A percentile compares a stretch with the other conserved stretches of the same genome.
Conservation (phyloP, 2,113 vertebrate genomes). For the Alces alces region DNA sequence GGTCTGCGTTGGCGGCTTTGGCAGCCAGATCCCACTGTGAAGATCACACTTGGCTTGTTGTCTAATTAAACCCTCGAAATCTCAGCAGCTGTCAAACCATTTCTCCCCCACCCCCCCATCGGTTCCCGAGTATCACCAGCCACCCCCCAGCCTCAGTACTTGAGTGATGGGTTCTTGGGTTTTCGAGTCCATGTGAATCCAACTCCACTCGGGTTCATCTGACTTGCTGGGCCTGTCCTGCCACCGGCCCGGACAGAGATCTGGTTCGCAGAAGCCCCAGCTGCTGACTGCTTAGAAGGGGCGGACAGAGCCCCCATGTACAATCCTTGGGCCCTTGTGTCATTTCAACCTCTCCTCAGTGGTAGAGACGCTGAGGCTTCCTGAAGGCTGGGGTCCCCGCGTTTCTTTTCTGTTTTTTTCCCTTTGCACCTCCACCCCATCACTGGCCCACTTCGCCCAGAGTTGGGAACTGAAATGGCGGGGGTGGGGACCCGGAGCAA, state of each 20-base stretch:
- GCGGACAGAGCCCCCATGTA: rapidly evolving
- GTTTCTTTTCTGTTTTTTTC: rapidly evolving
- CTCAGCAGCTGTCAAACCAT: constrained; percentile 50
- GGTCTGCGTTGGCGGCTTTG: constrained; percentile 11
- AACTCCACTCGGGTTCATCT: rapidly evolving
- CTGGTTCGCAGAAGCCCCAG: rapidly evolving
- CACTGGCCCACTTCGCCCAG: background rate
- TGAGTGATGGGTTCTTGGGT: background rate
- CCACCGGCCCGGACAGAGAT: rapidly evolving
- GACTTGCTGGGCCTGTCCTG: background rate
- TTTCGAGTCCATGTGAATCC: background rate
- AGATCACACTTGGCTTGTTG: constrained; percentile 56
- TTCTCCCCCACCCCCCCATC: rapidly evolving
- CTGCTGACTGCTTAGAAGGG: background rate
- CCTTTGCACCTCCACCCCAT: background rate
- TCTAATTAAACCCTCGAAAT: constrained; percentile 53
- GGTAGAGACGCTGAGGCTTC: background rate
- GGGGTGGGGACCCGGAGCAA: background rate
- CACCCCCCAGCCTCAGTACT: background rate
- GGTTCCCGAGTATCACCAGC: background rate
- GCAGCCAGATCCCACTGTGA: constrained; percentile 29
- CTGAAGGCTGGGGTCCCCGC: background rate
- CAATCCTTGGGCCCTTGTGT: rapidly evolving
- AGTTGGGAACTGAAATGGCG: background rate
- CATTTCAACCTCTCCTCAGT: background rate